A percentile compares a stretch with the other conserved stretches of the same genome.
Evolutionary conservation across 1,140 invertebrate species (phyloP).

Genomic region (Drosophila melanogaster): Release_6_plus_ISO1_MT NT_037436.4:11034501-11035000

Average conservation of each 20-base stretch:
- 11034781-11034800: too few relatives aligned
- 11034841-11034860: not conserved
- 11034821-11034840: too few relatives aligned
- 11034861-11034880: not conserved
- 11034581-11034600: not conserved
- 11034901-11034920: slow-evolving; percentile 33
- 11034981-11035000: not conserved
- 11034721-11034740: not conserved
- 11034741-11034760: not conserved
- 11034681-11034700: slow-evolving; percentile 49
- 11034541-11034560: slow-evolving; percentile 79
- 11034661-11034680: slow-evolving; percentile 54
- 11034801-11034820: too few relatives aligned
- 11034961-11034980: not conserved
- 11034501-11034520: slow-evolving; percentile 37
- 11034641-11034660: slow-evolving; percentile 59
- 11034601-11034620: not conserved
- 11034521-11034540: slow-evolving; percentile 60
- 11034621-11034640: slow-evolving; percentile 44
- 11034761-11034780: not conserved
- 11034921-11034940: slow-evolving; percentile 6
- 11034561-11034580: slow-evolving; percentile 68
- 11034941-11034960: slow-evolving; percentile 26
- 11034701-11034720: slow-evolving; percentile 52
- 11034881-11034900: slow-evolving; percentile 10